Percentiles rank a stretch among this genome's conserved stretches.
These are phyloP conservation scores for Megastigmus dorsalis DNA, from an alignment of 2,888 invertebrate genomes.

Conservation along the genomic window DNA sequence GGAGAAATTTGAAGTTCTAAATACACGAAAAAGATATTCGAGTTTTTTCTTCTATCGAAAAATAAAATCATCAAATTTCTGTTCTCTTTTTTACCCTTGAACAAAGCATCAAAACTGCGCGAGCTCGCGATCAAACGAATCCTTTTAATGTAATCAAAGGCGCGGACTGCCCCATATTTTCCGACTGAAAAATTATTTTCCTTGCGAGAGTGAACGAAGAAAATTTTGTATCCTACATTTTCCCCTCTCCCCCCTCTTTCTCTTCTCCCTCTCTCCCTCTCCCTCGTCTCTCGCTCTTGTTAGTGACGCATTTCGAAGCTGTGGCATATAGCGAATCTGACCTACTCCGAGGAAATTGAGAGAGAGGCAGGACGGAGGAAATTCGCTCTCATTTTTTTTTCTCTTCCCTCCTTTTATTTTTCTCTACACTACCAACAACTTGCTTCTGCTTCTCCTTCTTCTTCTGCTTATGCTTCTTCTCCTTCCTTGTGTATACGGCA, in stretches of 20 bases:
- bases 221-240: background rate
- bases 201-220: background rate
- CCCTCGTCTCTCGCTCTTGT: background rate
- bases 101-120: background rate
- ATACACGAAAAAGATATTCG: too few species aligned
- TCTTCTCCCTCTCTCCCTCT: background rate
- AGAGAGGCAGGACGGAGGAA: conserved; percentile 9
- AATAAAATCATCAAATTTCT: too few species aligned
- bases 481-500: too few species aligned
- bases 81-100: background rate
- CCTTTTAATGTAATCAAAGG: conserved; percentile 12
- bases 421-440: background rate
- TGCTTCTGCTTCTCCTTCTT: background rate
- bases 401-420: background rate
- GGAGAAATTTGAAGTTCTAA: too few species aligned
- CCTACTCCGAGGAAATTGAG: too few species aligned
- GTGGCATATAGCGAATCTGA: conserved; percentile 45
- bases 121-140: background rate
- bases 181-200: conserved; percentile 33
- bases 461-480: background rate
- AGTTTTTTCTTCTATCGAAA: too few species aligned
- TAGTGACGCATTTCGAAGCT: conserved; percentile 47
- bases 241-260: background rate
- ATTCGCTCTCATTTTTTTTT: conserved; percentile 46
- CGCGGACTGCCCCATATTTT: conserved; percentile 4